Percentiles rank a stretch among this genome's conserved stretches.
These are phyloP conservation scores for Merodon equestris DNA, from an alignment of 2,888 invertebrate species.

Conservation along the genomic window DNA sequence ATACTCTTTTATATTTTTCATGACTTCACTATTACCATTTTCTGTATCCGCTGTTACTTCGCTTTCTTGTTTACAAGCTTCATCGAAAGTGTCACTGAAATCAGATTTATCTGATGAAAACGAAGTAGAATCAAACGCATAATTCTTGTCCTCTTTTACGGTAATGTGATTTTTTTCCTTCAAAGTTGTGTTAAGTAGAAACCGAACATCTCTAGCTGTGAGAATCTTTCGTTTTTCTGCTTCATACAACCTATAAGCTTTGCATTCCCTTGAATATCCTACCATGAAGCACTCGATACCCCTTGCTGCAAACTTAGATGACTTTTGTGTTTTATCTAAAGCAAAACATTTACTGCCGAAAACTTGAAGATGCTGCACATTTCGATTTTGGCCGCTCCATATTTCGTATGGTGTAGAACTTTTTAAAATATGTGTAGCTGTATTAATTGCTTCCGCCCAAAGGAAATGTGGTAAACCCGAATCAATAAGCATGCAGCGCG, in stretches of 20 bases:
- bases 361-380: constrained; percentile 23
- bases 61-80: not conserved
- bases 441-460: constrained; percentile 50
- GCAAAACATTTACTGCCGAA: constrained; percentile 22
- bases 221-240: constrained; percentile 11
- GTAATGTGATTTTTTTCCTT: not conserved
- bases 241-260: constrained; percentile 15
- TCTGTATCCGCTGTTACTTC: not conserved
- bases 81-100: constrained; percentile 5
- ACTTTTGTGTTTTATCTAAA: constrained; percentile 21
- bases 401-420: constrained; percentile 60
- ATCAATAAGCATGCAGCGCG: constrained; percentile 69
- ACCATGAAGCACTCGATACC: constrained; percentile 21
- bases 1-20: not conserved
- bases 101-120: not conserved
- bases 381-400: too few species aligned
- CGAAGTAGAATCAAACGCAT: too few species aligned
- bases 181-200: constrained; percentile 2
- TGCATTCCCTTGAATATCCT: constrained; percentile 3
- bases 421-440: constrained; percentile 20
- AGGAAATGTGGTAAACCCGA: constrained; percentile 65
- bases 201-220: constrained; percentile 19
- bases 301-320: constrained; percentile 12
- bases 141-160: too few species aligned
- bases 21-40: not conserved